These are phyloP conservation scores for Dreissena rostriformis DNA, from an alignment of 1,140 invertebrate species.

Conservation along the genomic window DNA sequence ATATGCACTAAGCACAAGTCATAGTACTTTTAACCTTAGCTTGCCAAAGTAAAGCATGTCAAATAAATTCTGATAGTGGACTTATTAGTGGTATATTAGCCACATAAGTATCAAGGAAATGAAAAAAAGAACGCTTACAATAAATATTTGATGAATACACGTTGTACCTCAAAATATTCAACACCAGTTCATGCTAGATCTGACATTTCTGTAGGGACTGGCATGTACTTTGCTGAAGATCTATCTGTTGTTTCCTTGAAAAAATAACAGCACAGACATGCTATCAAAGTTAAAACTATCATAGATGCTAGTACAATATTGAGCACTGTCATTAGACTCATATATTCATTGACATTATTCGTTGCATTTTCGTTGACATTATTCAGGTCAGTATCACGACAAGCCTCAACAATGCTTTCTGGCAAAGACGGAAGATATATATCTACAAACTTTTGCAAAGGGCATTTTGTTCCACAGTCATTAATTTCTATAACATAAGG, in stretches of 20 bases:
- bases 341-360: background rate
- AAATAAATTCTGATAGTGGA: too few relatives aligned
- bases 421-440: background rate
- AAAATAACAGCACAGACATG: background rate
- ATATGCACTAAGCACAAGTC: too few relatives aligned
- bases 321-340: background rate
- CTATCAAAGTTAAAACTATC: background rate
- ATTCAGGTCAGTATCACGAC: background rate
- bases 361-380: background rate
- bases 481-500: slow-evolving; percentile 21
- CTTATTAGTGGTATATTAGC: too few relatives aligned
- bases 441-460: slow-evolving; percentile 27
- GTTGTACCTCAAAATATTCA: too few relatives aligned
- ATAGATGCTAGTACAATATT: slow-evolving; percentile 9
- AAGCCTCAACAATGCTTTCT: slow-evolving; percentile 4
- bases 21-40: too few relatives aligned
- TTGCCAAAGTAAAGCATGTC: too few relatives aligned
- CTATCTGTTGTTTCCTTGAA: background rate
- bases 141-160: too few relatives aligned
- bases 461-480: slow-evolving; percentile 26
- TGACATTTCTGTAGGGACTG: slow-evolving; percentile 44
- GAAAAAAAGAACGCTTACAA: too few relatives aligned
- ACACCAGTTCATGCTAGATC: background rate
- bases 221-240: slow-evolving; percentile 23
- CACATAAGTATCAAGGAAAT: too few relatives aligned